phyloP scores from a whole-genome alignment of 2,113 vertebrate species.

The Vimba vimba region DNA sequence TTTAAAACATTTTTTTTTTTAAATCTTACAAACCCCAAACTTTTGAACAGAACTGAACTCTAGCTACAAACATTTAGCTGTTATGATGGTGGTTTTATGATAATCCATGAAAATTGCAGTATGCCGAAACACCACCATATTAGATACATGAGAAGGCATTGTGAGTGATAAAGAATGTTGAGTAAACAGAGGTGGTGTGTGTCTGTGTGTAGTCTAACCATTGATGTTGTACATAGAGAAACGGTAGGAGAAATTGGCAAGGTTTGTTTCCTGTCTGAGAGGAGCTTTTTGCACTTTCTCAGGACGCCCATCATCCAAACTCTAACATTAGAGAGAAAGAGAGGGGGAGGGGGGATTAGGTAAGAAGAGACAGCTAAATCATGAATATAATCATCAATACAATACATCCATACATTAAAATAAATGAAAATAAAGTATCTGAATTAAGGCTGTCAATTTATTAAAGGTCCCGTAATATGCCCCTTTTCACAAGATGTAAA shows the following conservation, averaged over 20 bases:
- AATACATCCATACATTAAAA: neutral
- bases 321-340: slow-evolving; percentile 71
- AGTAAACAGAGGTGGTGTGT: slow-evolving; percentile 3
- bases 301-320: slow-evolving; percentile 91
- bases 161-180: neutral
- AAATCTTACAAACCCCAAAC: neutral
- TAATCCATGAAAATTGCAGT: neutral
- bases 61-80: neutral
- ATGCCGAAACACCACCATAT: neutral
- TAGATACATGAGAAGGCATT: neutral
- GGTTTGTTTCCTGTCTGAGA: slow-evolving; percentile 94
- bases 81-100: neutral
- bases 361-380: neutral
- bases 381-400: neutral
- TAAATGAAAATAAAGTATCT: neutral
- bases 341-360: neutral
- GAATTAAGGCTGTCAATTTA: neutral
- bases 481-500: too few species aligned
- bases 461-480: too few species aligned
- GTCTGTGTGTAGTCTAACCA: slow-evolving; percentile 76
- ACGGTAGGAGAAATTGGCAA: slow-evolving; percentile 99
- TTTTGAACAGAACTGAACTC: neutral
- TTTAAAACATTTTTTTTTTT: too few species aligned
- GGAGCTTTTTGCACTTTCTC: slow-evolving; percentile 91
- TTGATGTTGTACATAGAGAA: slow-evolving; percentile 99